Base-by-base conservation (phyloP, 2,888 invertebrate species). In the Cremastinae sp. region DNA sequence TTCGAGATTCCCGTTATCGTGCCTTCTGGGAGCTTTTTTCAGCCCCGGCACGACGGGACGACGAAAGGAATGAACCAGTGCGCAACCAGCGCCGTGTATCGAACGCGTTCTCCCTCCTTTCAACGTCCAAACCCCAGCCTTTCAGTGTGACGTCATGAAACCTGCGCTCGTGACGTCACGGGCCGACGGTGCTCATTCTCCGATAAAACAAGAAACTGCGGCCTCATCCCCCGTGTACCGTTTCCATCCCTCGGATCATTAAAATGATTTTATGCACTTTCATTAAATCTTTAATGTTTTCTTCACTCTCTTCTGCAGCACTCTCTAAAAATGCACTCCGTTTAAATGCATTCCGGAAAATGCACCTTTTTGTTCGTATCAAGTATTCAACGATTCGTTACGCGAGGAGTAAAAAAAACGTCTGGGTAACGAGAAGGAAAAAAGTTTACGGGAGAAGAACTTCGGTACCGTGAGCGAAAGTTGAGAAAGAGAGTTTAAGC, bases 131-230 rank as follows among this genome's bases (percentile, higher is more conserved):
- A 65, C 1, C 53, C 10, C 66, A 14, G 18, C 53, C 22, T 66
- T 58, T 39, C 45, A 37, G 53, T 62, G 81, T 87, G 87, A 87
- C 87, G 87, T 87, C 87, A 87, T 80, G 82, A 83, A 85, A 85
- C 81, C 80, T 80, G 83, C 49, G 68, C 39, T 80, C 73, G 82
- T 87, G 87, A 87, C 87, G 87, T 87, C 87, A 84, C 78, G 75
- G 20, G 53, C 28, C 47, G 58, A 58, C 28, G 65, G 65, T 59
- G 72, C 65, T 72, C 65, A 59, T 65, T 43, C 58, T 22, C 10
- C 28, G 53, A 47, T 41, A 28, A 59, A 59, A 59, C 14, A 59
- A 39, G 51, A 28, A 58, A 16, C n/a, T 28, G 59, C 39, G 28
- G 51, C 51, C 28, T 9, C 37, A 28, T 10, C 22, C 35, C 14